Evolutionary conservation across 2,113 vertebrate genomes (phyloP).

Genomic region (Zeus faber): DNA sequence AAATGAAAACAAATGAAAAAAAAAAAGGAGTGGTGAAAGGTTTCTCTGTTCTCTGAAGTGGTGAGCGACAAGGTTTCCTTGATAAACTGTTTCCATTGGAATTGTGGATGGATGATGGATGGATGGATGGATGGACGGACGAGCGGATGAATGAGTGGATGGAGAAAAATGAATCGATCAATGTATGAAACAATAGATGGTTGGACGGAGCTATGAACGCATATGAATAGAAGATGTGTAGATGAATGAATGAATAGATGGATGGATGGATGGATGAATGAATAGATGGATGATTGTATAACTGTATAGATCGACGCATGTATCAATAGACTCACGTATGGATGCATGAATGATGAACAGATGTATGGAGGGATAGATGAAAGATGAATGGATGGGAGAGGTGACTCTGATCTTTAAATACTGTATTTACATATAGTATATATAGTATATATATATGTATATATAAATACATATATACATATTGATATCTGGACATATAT

Average conservation of each 20-base stretch:
- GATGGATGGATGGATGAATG: no score
- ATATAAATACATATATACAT: neutral
- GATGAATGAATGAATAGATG: no score
- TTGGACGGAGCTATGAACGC: no score
- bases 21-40: slow-evolving; percentile 2
- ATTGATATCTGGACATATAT: neutral
- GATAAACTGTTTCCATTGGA: no score
- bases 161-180: no score
- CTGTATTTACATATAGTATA: neutral
- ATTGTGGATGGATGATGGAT: no score
- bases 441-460: neutral
- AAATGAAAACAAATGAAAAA: no score
- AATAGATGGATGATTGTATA: neutral
- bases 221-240: no score
- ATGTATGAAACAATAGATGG: no score
- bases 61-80: neutral
- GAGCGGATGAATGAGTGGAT: no score
- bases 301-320: neutral
- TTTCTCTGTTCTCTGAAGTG: slow-evolving; percentile 18
- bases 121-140: no score
- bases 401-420: no score
- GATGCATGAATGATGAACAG: neutral
- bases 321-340: neutral
- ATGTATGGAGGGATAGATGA: neutral
- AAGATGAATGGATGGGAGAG: neutral